Evolutionary conservation across 2,797 vertebrate genomes (phyloP).

Genomic region (Mormyrops attenuatus): DNA sequence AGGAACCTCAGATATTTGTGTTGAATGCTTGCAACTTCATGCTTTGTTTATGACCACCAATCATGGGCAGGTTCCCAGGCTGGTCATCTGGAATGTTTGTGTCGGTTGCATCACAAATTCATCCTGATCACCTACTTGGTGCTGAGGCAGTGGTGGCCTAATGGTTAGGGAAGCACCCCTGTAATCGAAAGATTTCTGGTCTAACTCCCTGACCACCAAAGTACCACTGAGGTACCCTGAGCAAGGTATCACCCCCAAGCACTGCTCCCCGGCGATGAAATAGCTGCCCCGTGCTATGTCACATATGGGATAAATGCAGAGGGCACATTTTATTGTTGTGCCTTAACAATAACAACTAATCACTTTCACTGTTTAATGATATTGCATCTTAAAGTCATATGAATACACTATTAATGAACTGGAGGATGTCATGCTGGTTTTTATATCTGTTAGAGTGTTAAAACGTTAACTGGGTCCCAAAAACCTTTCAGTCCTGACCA

Average conservation of each 20-base stretch:
- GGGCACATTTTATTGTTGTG: not conserved
- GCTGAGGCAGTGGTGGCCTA: no score
- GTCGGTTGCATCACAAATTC: not conserved
- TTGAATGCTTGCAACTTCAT: not conserved
- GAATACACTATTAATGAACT: not conserved
- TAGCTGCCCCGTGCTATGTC: no score
- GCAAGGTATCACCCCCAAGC: no score
- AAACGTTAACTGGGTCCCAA: not conserved
- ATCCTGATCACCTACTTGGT: not conserved
- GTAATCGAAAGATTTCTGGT: no score
- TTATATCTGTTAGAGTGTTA: not conserved
- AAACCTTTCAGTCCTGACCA: not conserved
- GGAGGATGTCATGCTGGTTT: not conserved
- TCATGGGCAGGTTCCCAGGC: not conserved
- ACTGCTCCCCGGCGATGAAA: no score
- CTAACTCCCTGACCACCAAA: no score
- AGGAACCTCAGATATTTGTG: not conserved
- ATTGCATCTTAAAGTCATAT: not conserved
- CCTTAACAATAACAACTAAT: not conserved
- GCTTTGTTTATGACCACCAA: not conserved
- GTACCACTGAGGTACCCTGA: no score
- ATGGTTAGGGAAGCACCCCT: no score
- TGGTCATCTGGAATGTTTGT: not conserved
- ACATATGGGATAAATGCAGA: not conserved
- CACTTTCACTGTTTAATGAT: not conserved